These are phyloP conservation scores for Nematostella vectensis DNA, from an alignment of 92 coral and sea anemone species.

Conservation along the genomic window DNA sequence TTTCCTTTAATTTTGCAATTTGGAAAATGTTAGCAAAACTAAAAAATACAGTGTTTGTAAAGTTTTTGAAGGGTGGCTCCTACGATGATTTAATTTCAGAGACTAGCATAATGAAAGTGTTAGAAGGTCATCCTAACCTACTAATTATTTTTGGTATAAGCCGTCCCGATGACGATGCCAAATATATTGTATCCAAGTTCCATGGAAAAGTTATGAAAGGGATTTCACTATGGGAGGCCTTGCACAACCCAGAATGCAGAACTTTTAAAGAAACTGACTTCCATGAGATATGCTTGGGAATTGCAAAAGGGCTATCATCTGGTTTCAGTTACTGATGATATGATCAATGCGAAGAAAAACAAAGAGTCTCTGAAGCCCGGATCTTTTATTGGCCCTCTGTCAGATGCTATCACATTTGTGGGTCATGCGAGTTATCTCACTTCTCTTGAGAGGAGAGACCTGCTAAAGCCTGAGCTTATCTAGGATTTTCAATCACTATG, in stretches of 20 bases:
- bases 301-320: constrained; percentile 20
- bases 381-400: no score
- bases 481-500: background rate
- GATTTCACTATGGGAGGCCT: constrained; percentile 15
- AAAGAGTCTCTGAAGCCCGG: no score
- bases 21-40: no score
- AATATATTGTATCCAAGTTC: constrained; percentile 38
- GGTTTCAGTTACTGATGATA: constrained; percentile 15
- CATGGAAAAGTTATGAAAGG: constrained; percentile 20
- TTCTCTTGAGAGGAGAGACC: no score
- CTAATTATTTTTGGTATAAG: constrained; percentile 34
- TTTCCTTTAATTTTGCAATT: no score
- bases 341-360: no score
- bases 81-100: constrained; percentile 26
- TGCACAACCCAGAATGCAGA: background rate
- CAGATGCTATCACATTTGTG: no score
- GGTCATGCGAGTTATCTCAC: no score
- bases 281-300: constrained; percentile 11
- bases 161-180: constrained; percentile 9
- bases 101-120: constrained; percentile 15
- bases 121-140: constrained; percentile 36
- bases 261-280: background rate
- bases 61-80: constrained; percentile 11
- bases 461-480: background rate
- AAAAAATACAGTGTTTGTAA: constrained; percentile 28